Percentiles rank a stretch among this genome's conserved stretches.
These are phyloP conservation scores for Meganola albula DNA, from an alignment of 2,888 invertebrate genomes.

Conservation along the genomic window DNA sequence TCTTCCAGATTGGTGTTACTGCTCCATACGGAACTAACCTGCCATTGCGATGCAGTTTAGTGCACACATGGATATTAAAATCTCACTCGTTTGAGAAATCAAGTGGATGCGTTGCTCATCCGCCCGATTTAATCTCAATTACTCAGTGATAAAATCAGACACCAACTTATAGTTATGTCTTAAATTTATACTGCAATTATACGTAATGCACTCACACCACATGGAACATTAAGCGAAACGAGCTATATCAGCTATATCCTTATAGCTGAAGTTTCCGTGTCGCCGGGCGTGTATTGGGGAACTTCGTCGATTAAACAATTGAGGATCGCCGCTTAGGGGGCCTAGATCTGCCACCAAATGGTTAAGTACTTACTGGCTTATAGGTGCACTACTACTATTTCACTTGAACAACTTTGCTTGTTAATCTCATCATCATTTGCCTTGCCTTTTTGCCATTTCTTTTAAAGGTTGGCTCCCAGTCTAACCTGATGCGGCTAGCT, in stretches of 20 bases:
- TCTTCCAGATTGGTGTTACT: no score
- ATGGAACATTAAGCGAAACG: constrained; percentile 51
- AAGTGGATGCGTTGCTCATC: not conserved
- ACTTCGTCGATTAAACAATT: constrained; percentile 64
- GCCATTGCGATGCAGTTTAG: no score
- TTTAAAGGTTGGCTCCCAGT: no score
- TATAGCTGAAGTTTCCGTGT: constrained; percentile 52
- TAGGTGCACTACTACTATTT: no score
- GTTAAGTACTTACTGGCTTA: no score
- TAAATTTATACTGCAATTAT: constrained; percentile 40
- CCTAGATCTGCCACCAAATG: constrained; percentile 11
- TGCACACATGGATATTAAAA: no score
- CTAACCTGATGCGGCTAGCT: no score
- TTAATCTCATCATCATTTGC: no score
- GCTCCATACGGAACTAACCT: no score
- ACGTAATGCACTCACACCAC: constrained; percentile 39
- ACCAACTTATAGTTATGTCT: constrained; percentile 8
- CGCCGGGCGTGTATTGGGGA: constrained; percentile 55
- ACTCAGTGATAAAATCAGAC: not conserved
- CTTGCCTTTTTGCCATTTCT: no score
- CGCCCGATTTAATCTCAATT: constrained; percentile 14
- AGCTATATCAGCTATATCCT: constrained; percentile 47
- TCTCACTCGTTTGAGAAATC: no score
- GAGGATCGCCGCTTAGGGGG: constrained; percentile 37
- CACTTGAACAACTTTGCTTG: no score